phyloP scores from a whole-genome alignment of 2,888 invertebrate genomes.

The Pristionchus japonicus region DNA sequence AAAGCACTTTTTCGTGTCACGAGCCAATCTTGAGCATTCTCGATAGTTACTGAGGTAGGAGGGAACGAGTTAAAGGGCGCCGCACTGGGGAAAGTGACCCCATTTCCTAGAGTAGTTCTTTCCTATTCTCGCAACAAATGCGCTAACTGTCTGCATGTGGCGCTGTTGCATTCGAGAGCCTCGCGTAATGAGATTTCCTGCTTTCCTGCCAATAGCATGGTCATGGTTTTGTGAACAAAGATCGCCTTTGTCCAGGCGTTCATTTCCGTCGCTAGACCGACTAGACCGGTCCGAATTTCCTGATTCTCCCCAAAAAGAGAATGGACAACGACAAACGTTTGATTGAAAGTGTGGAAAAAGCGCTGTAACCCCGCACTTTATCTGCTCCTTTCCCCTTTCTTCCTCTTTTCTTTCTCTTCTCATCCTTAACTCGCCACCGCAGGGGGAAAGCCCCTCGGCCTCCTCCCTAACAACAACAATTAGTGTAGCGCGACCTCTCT shows the following conservation, averaged over 20 bases:
- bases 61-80: neutral
- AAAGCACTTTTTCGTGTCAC: neutral
- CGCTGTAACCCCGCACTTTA: slow-evolving; percentile 21
- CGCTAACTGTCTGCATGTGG: no score
- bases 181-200: no score
- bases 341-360: slow-evolving; percentile 10
- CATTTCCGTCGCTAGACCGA: neutral
- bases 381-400: neutral
- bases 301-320: no score
- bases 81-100: neutral
- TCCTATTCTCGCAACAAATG: neutral
- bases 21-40: neutral
- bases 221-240: neutral
- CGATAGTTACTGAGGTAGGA: neutral
- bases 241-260: neutral
- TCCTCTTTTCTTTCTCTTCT: neutral
- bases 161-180: no score
- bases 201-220: neutral
- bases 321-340: no score
- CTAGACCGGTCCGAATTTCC: neutral
- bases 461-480: slow-evolving; percentile 5
- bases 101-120: neutral
- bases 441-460: neutral
- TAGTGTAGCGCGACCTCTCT: neutral
- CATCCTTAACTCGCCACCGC: neutral